These are phyloP conservation scores for Sussaba pulchella DNA, from an alignment of 2,888 invertebrate genomes.

Conservation along the genomic window DNA sequence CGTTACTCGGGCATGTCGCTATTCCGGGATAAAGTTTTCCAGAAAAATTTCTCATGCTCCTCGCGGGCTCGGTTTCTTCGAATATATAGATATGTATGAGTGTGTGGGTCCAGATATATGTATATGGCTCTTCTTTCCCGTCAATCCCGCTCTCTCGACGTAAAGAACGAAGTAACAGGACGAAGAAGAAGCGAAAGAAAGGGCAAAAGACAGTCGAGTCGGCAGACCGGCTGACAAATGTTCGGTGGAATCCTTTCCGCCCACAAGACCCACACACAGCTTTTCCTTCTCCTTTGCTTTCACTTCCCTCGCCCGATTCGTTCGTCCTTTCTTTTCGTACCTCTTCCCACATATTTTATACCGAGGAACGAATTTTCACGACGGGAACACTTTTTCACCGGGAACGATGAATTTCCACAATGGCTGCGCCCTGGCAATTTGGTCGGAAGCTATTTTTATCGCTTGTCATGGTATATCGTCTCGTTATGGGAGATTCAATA, in stretches of 20 bases:
- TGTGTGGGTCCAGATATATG: background rate
- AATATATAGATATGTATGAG: slow-evolving; percentile 11
- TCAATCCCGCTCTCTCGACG: slow-evolving; percentile 40
- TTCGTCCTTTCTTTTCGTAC: background rate
- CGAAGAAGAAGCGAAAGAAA: slow-evolving; percentile 27
- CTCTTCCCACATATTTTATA: background rate
- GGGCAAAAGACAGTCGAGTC: slow-evolving; percentile 44
- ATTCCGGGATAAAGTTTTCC: slow-evolving; percentile 47
- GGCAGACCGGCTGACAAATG: slow-evolving; percentile 60
- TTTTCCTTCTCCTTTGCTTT: slow-evolving; percentile 14
- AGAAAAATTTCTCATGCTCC: slow-evolving; percentile 27
- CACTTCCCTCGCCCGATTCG: slow-evolving; percentile 1
- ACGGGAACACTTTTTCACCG: background rate
- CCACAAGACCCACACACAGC: slow-evolving; percentile 16
- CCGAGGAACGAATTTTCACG: slow-evolving; percentile 35
- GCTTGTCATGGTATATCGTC: slow-evolving; percentile 16
- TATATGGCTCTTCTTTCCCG: slow-evolving; percentile 29
- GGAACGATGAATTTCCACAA: slow-evolving; percentile 38
- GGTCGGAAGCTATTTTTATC: slow-evolving; percentile 28
- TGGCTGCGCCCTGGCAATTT: slow-evolving; percentile 29
- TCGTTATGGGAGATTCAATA: background rate
- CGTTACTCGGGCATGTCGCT: slow-evolving; percentile 48
- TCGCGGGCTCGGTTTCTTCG: background rate
- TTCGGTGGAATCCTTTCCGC: slow-evolving; percentile 58
- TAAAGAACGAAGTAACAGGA: slow-evolving; percentile 22